Conservation (phyloP, 2,888 invertebrate genomes). For the Trachelus troglodyta region DNA sequence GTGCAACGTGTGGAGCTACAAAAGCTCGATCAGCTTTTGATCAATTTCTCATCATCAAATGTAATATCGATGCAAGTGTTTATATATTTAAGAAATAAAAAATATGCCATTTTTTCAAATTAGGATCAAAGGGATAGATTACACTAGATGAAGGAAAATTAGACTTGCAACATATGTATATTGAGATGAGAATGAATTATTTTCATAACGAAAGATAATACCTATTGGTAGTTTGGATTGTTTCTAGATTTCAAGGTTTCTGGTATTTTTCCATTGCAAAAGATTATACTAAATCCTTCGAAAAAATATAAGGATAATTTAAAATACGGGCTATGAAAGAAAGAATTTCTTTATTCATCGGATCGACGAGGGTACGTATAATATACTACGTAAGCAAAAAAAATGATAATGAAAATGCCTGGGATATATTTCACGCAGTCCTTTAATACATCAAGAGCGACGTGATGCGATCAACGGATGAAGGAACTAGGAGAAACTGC, state of each 20-base stretch:
- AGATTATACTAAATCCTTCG: not conserved
- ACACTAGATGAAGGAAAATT: not conserved
- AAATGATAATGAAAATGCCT: slow-evolving; percentile 34
- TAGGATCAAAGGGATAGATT: not conserved
- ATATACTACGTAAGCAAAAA: not conserved
- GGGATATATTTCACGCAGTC: slow-evolving; percentile 30
- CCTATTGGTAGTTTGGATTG: not conserved
- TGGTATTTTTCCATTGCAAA: not conserved
- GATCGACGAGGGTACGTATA: not conserved
- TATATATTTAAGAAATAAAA: too few species aligned
- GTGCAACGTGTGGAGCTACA: too few species aligned
- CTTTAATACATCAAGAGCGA: slow-evolving; percentile 30
- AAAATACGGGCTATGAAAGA: not conserved
- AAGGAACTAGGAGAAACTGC: slow-evolving; percentile 4
- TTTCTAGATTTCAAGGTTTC: not conserved
- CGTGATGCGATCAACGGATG: not conserved
- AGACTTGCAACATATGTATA: not conserved
- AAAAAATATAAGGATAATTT: not conserved
- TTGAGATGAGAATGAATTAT: not conserved
- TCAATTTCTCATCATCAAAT: too few species aligned
- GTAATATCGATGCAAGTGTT: too few species aligned
- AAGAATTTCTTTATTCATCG: not conserved
- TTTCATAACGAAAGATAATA: not conserved
- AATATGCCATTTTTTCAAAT: too few species aligned
- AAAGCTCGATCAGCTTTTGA: too few species aligned